Base-by-base conservation (phyloP, 2,113 vertebrate genomes). In the Litocranius walleri region DNA sequence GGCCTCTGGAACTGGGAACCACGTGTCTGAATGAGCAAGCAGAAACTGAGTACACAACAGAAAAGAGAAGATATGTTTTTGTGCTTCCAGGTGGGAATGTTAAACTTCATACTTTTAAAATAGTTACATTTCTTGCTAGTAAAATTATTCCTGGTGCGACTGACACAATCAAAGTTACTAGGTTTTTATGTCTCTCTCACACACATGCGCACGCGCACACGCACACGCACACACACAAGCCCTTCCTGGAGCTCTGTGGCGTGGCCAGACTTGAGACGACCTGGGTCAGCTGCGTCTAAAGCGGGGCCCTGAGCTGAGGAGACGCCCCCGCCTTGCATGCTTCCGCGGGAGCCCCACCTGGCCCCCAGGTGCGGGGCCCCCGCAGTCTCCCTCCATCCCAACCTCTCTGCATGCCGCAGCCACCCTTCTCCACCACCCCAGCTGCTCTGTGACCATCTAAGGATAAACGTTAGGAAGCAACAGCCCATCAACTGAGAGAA, bases 71-170 rank as follows among this genome's bases (percentile, higher is more conserved):
- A 81, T 48, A 77, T 83, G 59, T 48, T 62, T 85, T 71, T 89
- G n/a, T 85, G 71, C 96, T 95, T 74, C 96, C 61, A 21, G 27
- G 16, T 85, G 71, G 29, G 36, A 95, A 95, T 91, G 93, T 57
- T 85, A 92, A 91, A 96, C 43, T 85, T 90, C 85, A 84, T 67
- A 95, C 29, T 90, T 36, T 81, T 95, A 52, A 94, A 86, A 62
- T n/a, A 82, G 56, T 83, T 90, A 48, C n/a, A 78, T 21, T 74
- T 87, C 10, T 27, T 88, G 43, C 56, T 91, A 89, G 40, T 90
- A 88, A 97, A 85, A 92, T 59, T 90, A 92, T 67, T 94, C 77
- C 62, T 93, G 81, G 57, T 92, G 92, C 78, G 92, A 94, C 80
- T 90, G 56, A 94, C 16, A 95, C 52, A 90, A 92, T 83, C 36